Evolutionary conservation across 1,140 invertebrate species (phyloP).

Genomic region (Stegodyphus dumicola): DNA sequence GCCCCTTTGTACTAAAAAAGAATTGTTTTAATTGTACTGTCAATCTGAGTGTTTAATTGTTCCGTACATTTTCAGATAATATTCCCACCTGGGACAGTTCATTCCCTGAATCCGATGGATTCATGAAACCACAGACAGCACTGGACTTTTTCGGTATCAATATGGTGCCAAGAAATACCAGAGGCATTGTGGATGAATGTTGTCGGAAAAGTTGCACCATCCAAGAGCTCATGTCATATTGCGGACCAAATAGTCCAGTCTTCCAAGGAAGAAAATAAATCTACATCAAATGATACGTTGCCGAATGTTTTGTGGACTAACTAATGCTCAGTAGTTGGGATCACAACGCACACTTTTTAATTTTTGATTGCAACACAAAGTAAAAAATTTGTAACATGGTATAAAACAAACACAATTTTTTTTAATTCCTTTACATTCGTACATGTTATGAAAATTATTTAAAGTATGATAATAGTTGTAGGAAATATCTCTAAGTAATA

Average conservation of each 20-base stretch:
- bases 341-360: no score
- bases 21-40: no score
- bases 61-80: background rate
- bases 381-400: no score
- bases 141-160: constrained; percentile 32
- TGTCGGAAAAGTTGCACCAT: constrained; percentile 69
- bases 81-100: constrained; percentile 2
- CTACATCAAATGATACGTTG: no score
- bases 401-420: no score
- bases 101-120: constrained; percentile 20
- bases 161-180: constrained; percentile 39
- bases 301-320: no score
- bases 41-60: background rate
- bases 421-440: no score
- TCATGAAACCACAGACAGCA: constrained; percentile 25
- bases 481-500: no score
- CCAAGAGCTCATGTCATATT: constrained; percentile 69
- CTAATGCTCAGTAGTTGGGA: background rate
- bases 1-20: no score
- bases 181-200: constrained; percentile 71
- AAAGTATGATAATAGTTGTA: no score
- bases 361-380: no score
- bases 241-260: constrained; percentile 35
- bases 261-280: background rate
- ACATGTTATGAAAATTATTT: no score